Base-by-base conservation (phyloP, 2,113 vertebrate species). In the Aplodontia rufa region DNA sequence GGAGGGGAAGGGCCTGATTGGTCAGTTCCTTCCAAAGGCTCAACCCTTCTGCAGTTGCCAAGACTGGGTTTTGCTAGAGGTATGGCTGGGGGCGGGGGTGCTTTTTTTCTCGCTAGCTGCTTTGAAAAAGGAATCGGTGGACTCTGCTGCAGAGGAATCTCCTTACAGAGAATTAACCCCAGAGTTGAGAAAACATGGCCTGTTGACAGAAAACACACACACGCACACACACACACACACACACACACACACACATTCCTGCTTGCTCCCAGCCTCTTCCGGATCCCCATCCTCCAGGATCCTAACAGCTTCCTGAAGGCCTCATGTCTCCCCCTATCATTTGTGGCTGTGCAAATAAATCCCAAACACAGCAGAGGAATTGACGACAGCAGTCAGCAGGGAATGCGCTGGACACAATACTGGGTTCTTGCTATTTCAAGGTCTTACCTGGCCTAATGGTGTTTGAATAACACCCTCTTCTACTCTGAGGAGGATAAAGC, bases 381-480 rank as follows among this genome's bases (percentile, higher is more conserved):
- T n/a, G 88, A n/a, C 82, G 96, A 94, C 97, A 96, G 96, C 94
- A 88, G 97, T 98, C 75, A 95, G 95, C 62, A 53, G 85, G 95
- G 92, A 94, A 97, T 96, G 96, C 90, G 5, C 85, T 83, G 85
- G 97, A 97, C 97, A 98, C 98, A 98, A 97, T 98, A 89, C 95
- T 95, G 97, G 86, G 47, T 97, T 94, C 88, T 87, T 95, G 76
- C 97, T 98, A 83, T 98, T 98, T 98, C 98, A 90, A 98, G 98
- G 97, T 98, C 97, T 98, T 98, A 98, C 98, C 97, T 97, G 92
- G 53, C 87, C 96, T 98, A 98, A 98, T 98, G 97, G 97, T 98
- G 96, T 99, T 98, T 98, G 97, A 97, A 97, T 97, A 98, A 98
- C 97, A 97, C 97, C 91, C 92, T 96, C 90, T 97, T 97, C 97